Evolutionary conservation across 2,888 invertebrate genomes (phyloP), one percentile per base, ranked within the genome.

Genomic region (Drosophila conformis): DNA sequence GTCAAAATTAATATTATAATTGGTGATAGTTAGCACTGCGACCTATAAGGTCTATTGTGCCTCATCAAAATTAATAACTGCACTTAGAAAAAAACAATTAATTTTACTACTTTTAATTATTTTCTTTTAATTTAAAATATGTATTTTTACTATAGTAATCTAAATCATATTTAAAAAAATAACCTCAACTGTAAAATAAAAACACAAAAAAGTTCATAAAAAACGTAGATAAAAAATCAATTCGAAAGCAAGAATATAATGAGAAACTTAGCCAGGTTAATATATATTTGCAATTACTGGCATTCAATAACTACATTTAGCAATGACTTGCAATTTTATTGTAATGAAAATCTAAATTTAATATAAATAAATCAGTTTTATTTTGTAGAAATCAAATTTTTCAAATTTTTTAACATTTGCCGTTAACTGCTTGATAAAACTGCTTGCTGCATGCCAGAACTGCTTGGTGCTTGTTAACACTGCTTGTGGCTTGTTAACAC

Each of bases 401-500:
- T 15, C 2, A 49, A 49, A 4, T 4, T 5, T 27, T 48, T 25
- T 48, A 3, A 18, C 4, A 49, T 29, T 49, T 1, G 18, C 18
- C 8, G 18, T 42, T 0, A 10, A 27, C 10, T 49, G 49, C 46
- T 46, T 25, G 15, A 4, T 0, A 3, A 4, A 3, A 27, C 27
- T 27, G 27, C 27, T 27, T 27, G 2, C 2, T 27, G 29, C 0
- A 0, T 6, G 7, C 0, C 0, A 1, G 13, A 0, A 3, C 27
- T 27, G 27, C 27, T 3, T 27, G 2, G 0, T 27, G 29, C 0
- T 6, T 6, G 7, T 0, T 0, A 1, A 7, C 0, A 3, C 27
- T 27, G 27, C 27, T 3, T 27, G 2, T 0, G 2, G 29, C 0
- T 1, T 6, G 7, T 0, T 0, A 1, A 8, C 0, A 15, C n/a